Conservation (phyloP, 2,797 vertebrate genomes). For the Typhlichthys subterraneus region DNA sequence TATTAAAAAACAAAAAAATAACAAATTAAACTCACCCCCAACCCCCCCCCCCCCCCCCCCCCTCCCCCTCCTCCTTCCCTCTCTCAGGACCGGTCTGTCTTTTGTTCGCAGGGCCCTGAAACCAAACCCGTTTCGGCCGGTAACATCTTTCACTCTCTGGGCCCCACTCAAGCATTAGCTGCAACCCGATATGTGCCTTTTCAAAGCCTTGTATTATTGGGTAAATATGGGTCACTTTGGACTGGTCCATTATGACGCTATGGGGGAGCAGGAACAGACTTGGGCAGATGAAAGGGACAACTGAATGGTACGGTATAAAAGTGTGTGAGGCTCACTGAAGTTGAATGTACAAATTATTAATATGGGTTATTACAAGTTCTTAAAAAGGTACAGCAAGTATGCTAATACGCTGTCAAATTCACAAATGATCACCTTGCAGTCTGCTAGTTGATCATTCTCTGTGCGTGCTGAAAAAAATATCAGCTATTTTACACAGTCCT, state of each 20-base stretch:
- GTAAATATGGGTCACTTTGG: constrained; percentile 82
- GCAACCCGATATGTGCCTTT: constrained; percentile 77
- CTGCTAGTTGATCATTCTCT: too few species aligned
- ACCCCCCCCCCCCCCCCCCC: too few species aligned
- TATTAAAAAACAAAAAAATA: too few species aligned
- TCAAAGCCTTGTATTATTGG: constrained; percentile 80
- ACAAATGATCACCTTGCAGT: too few species aligned
- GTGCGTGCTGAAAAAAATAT: too few species aligned
- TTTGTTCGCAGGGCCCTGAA: constrained; percentile 76
- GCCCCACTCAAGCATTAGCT: constrained; percentile 79
- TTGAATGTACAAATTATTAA: neutral
- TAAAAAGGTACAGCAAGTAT: too few species aligned
- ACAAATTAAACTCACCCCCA: too few species aligned
- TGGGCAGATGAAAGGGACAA: constrained; percentile 69
- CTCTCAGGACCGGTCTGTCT: constrained; percentile 69
- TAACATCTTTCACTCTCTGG: constrained; percentile 81
- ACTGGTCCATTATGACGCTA: constrained; percentile 72
- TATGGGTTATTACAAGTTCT: too few species aligned
- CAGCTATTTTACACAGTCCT: too few species aligned
- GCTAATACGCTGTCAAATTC: too few species aligned
- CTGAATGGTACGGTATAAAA: constrained; percentile 57
- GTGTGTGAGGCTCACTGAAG: constrained; percentile 17
- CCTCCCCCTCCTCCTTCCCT: constrained; percentile 22
- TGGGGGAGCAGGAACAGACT: constrained; percentile 47
- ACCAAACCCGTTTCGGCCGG: constrained; percentile 72